Conservation (phyloP, 1,140 invertebrate species). For the Aphidius ervi region DNA sequence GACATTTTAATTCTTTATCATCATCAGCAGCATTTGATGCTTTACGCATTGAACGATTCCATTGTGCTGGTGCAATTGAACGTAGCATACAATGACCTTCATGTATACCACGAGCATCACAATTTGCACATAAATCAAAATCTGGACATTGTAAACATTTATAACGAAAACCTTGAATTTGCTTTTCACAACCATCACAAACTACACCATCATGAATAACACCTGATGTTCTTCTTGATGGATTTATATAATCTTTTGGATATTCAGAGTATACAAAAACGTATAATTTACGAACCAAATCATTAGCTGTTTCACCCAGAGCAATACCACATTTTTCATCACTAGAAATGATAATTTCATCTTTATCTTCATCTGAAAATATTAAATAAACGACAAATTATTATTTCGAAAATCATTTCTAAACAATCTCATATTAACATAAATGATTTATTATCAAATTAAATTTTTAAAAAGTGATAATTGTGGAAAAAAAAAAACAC, state of each 20-base stretch:
- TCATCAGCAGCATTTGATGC: constrained; percentile 15
- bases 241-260: not conserved
- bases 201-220: constrained; percentile 60
- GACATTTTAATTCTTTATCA: not conserved
- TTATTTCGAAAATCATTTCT: not conserved
- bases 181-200: constrained; percentile 71
- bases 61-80: constrained; percentile 49
- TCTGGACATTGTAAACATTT: constrained; percentile 80
- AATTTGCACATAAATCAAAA: constrained; percentile 77
- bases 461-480: not conserved
- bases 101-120: constrained; percentile 71
- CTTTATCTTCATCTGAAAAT: constrained; percentile 56
- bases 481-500: too few relatives aligned
- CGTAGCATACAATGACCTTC: constrained; percentile 78
- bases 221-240: not conserved
- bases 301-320: constrained; percentile 43
- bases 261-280: constrained; percentile 20
- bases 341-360: constrained; percentile 62
- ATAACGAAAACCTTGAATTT: constrained; percentile 73
- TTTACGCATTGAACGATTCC: constrained; percentile 36
- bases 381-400: not conserved
- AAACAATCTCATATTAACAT: too few relatives aligned
- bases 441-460: too few relatives aligned
- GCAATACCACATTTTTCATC: constrained; percentile 65
- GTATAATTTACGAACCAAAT: constrained; percentile 27